These are phyloP conservation scores for Drosophila macrothrix DNA, from an alignment of 2,888 invertebrate species.

Conservation along the genomic window DNA sequence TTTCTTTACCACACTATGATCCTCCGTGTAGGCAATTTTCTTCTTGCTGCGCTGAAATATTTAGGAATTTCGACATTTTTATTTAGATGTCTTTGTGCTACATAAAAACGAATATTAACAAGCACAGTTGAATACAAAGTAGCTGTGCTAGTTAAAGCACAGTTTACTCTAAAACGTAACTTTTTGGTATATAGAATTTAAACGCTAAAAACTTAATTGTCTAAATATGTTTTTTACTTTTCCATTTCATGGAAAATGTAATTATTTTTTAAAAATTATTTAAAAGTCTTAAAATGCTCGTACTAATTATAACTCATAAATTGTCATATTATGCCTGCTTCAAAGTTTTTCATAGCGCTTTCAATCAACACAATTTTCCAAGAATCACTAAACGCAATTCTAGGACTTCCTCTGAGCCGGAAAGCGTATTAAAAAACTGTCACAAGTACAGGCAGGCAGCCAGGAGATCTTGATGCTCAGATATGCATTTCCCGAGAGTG, in stretches of 20 bases:
- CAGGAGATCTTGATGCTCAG: slow-evolving; percentile 31
- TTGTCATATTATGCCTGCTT: neutral
- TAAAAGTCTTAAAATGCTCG: neutral
- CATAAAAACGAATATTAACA: neutral
- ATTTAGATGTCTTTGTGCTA: neutral
- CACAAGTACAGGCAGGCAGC: slow-evolving; percentile 50
- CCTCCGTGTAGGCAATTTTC: slow-evolving; percentile 49
- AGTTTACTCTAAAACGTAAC: neutral
- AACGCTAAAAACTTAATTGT: neutral
- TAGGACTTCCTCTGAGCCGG: slow-evolving; percentile 40
- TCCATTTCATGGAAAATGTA: too few relatives aligned
- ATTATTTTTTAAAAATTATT: neutral
- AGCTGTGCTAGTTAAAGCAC: neutral
- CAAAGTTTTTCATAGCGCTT: neutral
- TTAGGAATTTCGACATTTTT: slow-evolving; percentile 45
- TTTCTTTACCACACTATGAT: slow-evolving; percentile 46
- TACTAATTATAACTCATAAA: neutral
- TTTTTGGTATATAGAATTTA: neutral
- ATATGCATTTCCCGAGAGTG: slow-evolving; percentile 21
- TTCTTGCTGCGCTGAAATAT: slow-evolving; percentile 32
- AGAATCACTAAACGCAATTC: slow-evolving; percentile 18
- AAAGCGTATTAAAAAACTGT: slow-evolving; percentile 75
- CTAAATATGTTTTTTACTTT: neutral
- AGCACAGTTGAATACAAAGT: neutral
- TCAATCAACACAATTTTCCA: slow-evolving; percentile 24